A percentile compares a stretch with the other conserved stretches of the same genome.
phyloP scores from a whole-genome alignment of 2,113 vertebrate species.

The Neopipo cinnamomea region DNA sequence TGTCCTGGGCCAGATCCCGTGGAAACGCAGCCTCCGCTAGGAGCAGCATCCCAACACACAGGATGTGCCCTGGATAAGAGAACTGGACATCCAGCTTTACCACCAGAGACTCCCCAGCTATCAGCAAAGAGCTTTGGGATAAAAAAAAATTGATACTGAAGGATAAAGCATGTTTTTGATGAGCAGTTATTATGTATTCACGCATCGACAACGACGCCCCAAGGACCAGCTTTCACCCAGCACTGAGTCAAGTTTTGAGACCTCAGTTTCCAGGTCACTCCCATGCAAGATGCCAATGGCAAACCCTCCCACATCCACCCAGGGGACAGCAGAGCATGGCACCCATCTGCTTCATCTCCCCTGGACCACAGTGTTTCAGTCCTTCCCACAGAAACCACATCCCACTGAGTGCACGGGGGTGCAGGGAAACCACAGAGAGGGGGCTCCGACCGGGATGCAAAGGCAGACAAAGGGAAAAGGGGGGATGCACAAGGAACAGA shows the following conservation, averaged over 20 bases:
- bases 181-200: neutral
- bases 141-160: neutral
- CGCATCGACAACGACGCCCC: accelerated
- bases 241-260: accelerated
- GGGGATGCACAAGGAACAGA: neutral
- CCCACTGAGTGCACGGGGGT: accelerated
- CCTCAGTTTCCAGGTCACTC: accelerated
- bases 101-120: neutral
- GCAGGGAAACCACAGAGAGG: neutral
- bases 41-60: neutral
- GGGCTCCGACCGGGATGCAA: neutral
- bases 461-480: neutral
- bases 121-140: neutral
- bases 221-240: neutral
- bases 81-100: neutral
- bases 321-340: neutral
- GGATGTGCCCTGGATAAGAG: neutral
- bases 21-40: neutral
- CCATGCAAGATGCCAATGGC: neutral
- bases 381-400: neutral
- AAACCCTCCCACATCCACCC: accelerated
- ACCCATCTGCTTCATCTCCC: neutral
- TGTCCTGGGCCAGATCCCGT: neutral
- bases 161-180: neutral
- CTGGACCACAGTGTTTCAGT: neutral